Percentiles rank a stretch among this genome's conserved stretches.
Conservation (phyloP, 2,797 vertebrate species). For the Agapornis canus region DNA sequence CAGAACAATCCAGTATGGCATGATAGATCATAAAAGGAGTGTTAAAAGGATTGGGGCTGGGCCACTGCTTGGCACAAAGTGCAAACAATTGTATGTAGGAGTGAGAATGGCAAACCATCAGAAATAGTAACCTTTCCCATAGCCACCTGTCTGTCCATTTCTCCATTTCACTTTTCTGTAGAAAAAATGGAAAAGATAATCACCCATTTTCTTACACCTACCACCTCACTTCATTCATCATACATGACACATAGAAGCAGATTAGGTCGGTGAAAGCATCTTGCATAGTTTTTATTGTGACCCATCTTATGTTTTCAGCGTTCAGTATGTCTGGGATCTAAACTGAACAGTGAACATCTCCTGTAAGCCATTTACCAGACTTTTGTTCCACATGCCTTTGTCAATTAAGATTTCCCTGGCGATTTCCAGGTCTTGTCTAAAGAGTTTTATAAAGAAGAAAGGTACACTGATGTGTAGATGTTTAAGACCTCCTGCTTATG, state of each 20-base stretch:
- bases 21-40: not conserved
- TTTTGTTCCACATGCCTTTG: not conserved
- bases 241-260: not conserved
- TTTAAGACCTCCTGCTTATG: not conserved
- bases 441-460: not conserved
- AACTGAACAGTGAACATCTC: conserved; percentile 6
- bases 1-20: not conserved
- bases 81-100: not conserved
- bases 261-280: not conserved
- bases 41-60: not conserved
- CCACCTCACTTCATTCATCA: not conserved
- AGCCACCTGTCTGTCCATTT: not conserved
- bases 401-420: conserved; percentile 19
- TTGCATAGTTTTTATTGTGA: not conserved
- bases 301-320: rapidly evolving
- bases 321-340: not conserved
- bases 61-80: not conserved
- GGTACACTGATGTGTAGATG: not conserved
- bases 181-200: not conserved
- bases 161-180: not conserved
- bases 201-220: not conserved
- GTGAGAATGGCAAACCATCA: not conserved
- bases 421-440: conserved; percentile 1
- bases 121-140: not conserved
- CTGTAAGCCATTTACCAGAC: not conserved